Conservation (phyloP, 37 sponge, comb jelly and placozoan genomes). For the Diacarnus erythraeanus region DNA sequence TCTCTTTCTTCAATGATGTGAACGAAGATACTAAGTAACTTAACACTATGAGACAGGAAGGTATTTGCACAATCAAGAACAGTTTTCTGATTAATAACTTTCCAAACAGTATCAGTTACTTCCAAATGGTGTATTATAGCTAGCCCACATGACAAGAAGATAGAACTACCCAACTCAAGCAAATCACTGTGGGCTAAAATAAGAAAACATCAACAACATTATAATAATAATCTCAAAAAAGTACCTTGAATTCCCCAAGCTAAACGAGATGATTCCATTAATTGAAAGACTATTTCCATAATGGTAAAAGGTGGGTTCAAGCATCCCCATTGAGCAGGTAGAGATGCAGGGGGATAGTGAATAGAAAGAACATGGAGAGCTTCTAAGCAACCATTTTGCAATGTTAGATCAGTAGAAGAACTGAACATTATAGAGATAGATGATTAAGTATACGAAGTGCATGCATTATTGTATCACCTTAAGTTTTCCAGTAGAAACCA, state of each 20-base stretch:
- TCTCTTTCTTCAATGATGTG: slow-evolving; percentile 70
- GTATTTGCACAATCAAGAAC: slow-evolving; percentile 12
- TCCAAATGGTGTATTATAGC: slow-evolving; percentile 26
- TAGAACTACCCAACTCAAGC: slow-evolving; percentile 20
- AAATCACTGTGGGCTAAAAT: slow-evolving; percentile 47
- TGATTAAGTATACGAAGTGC: neutral
- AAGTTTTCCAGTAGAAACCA: slow-evolving; percentile 33
- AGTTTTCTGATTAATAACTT: slow-evolving; percentile 13
- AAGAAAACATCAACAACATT: neutral
- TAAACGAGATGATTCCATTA: slow-evolving; percentile 28
- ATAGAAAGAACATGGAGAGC: slow-evolving; percentile 44
- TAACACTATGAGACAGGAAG: slow-evolving; percentile 50
- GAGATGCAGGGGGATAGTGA: slow-evolving; percentile 54
- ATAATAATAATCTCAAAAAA: neutral
- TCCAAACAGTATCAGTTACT: slow-evolving; percentile 1
- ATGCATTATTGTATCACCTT: slow-evolving; percentile 19
- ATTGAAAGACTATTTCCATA: slow-evolving; percentile 8
- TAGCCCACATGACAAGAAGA: slow-evolving; percentile 48
- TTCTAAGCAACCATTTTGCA: slow-evolving; percentile 62
- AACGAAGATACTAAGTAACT: slow-evolving; percentile 51
- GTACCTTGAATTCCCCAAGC: slow-evolving; percentile 46
- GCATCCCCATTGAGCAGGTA: slow-evolving; percentile 58
- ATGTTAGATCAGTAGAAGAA: slow-evolving; percentile 16
- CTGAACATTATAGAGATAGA: slow-evolving; percentile 1
- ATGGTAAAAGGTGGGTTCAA: neutral